Conservation (phyloP, 1,140 invertebrate genomes). For the Meloidogyne floridensis region DNA sequence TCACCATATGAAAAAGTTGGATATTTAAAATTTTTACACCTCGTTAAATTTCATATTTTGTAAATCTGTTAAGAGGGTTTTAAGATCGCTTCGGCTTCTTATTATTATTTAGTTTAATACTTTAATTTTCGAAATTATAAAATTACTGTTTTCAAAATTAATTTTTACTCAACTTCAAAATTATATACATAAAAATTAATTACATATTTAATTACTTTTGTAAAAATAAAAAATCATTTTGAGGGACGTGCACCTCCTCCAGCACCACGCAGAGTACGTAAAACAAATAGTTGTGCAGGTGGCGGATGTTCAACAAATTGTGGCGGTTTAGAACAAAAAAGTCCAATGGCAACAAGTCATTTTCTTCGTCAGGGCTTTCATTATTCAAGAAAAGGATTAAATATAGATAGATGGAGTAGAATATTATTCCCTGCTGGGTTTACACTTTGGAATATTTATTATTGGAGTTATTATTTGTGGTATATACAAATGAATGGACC, state of each 20-base stretch:
- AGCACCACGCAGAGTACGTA: conserved; percentile 23
- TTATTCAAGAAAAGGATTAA: conserved; percentile 56
- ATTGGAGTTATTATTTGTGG: conserved; percentile 55
- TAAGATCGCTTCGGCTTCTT: too few species aligned
- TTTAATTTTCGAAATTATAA: too few species aligned
- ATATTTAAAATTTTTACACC: too few species aligned
- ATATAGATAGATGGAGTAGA: conserved; percentile 56
- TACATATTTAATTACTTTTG: not conserved
- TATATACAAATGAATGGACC: conserved; percentile 23
- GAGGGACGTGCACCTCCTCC: not conserved
- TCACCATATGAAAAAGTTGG: conserved; percentile 18
- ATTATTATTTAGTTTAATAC: too few species aligned
- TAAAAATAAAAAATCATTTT: not conserved
- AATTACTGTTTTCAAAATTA: too few species aligned
- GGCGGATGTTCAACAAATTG: not conserved
- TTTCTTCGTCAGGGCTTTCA: conserved; percentile 50
- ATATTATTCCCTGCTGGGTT: conserved; percentile 53
- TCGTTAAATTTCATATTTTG: too few species aligned
- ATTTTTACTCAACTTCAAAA: too few species aligned
- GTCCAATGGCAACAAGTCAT: conserved; percentile 34
- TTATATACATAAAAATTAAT: too few species aligned
- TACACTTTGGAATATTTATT: conserved; percentile 57
- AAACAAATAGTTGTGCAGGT: conserved; percentile 1
- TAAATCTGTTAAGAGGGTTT: too few species aligned
- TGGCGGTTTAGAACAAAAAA: not conserved